These are phyloP conservation scores for Watersipora subatra DNA, from an alignment of 1,140 invertebrate genomes.

Conservation along the genomic window DNA sequence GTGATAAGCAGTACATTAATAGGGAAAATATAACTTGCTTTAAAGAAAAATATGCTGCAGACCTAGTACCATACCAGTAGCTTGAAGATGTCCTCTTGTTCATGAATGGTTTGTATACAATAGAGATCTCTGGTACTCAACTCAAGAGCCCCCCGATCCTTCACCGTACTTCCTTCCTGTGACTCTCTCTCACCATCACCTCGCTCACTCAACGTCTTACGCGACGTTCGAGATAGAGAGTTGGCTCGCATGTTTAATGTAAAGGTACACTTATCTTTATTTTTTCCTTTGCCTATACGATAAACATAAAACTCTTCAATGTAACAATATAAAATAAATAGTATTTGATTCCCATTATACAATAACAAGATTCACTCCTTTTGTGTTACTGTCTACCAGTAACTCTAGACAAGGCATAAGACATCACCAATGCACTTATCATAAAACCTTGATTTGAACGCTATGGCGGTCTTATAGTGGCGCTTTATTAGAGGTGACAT, in stretches of 20 bases:
- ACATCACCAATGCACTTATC: too few species aligned
- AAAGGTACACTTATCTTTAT: constrained; percentile 50
- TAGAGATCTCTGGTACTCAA: constrained; percentile 40
- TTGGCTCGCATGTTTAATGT: constrained; percentile 64
- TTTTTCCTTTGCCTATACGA: constrained; percentile 26
- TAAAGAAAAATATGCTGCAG: too few species aligned
- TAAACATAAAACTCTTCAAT: background rate
- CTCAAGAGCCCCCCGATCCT: constrained; percentile 27
- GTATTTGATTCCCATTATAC: too few species aligned
- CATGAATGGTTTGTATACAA: constrained; percentile 58
- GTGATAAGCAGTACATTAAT: too few species aligned
- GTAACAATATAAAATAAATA: background rate
- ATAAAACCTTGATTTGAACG: too few species aligned
- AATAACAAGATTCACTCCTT: too few species aligned
- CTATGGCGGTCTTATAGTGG: too few species aligned
- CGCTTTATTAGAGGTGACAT: too few species aligned
- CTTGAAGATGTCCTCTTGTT: constrained; percentile 56
- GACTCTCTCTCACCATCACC: constrained; percentile 13
- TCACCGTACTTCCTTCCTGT: background rate
- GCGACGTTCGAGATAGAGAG: constrained; percentile 46
- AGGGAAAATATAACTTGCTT: too few species aligned
- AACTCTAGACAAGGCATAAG: too few species aligned
- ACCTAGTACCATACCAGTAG: constrained; percentile 46
- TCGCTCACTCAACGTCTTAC: constrained; percentile 49
- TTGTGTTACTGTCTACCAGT: too few species aligned